Evolutionary conservation across 2,113 vertebrate species (phyloP), one percentile per base, ranked within the genome.

Genomic region (Meleagris gallopavo): DNA sequence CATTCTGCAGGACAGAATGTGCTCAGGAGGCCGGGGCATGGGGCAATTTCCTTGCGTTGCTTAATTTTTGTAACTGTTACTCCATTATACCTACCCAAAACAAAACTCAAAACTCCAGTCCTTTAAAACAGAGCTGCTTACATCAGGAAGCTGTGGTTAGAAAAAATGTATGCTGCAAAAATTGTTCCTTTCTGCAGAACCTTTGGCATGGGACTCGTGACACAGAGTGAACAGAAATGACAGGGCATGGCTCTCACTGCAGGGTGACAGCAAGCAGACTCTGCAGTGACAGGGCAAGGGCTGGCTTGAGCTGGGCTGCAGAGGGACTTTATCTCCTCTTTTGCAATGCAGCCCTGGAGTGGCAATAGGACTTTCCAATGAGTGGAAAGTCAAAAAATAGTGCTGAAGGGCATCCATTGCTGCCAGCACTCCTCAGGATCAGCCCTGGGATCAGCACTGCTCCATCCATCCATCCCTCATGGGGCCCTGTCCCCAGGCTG

Each of bases 201-300:
- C 70, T 24, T 43, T 34, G 40, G 48, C 30, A 36, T 55, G 48
- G 41, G 24, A 48, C 32, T 77, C 1, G 2, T 2, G 2, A 55
- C 38, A 46, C 40, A 62, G 54, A 34, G 57, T 8, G 25, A 27
- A 11, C 34, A 34, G 14, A 62, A 55, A 83, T 11, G 45, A 25
- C n/a, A 7, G 36, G 24, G 30, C 30, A 21, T 1, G 4, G 5
- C 11, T 65, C 58, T 30, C 2, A 2, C 43, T 30, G 72, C 66
- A 29, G 13, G 1, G 13, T 1, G 5, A 36, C 83, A 76, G 45
- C n/a, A 66, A 8, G 4, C 1, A 3, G 20, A 3, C 8, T 52
- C 38, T 52, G 36, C 41, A 10, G 61, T 10, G 41, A 13, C 20
- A 38, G 40, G 16, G 30, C 43, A 15, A 43, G 22, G 2, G 0